Base-by-base conservation (phyloP, 2,113 vertebrate genomes). In the Datnioides undecimradiatus region DNA sequence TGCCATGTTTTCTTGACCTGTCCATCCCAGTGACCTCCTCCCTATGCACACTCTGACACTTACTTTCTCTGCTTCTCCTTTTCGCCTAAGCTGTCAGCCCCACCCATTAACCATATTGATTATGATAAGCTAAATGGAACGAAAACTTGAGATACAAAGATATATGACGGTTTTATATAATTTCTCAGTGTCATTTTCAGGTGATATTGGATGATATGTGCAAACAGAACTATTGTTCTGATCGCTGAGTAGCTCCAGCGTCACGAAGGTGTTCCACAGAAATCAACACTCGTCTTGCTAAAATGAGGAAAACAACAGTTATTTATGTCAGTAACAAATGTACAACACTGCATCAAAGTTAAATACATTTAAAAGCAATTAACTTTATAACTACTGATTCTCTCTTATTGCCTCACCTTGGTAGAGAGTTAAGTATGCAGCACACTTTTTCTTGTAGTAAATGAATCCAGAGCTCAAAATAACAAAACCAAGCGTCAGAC, bases 391-490 rank as follows among this genome's bases (percentile, higher is more conserved):
- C n/a, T n/a, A n/a, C n/a, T n/a, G n/a, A n/a, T n/a, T n/a, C 7
- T 5, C n/a, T 51, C n/a, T 51, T 27, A 10, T 46, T 8, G 17
- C 38, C 16, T 79, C 25, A 79, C 33, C 60, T 64, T 65, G 77
- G 54, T 19, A 13, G 19, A 65, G 4, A 65, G 14, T 48, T 0
- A 40, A 19, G 23, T 31, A 23, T 48, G 40, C 23, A 6, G 25
- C 27, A 52, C 14, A 60, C 19, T 48, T 79, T 36, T 33, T 72
- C 51, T 72, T 72, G 3, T 79, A 72, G 45, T 69, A 79, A 11
- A 79, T 49, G 9, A 79, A 0, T 57, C 76, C 75, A 58, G 49
- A 64, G 43, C 21, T 65, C 5, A 48, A 6, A 48, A 41, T 1
- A 25, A 57, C 9, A 14, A 72, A 40, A 23, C 76, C 68, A 25